Evolutionary conservation across 2,113 vertebrate genomes (phyloP).

Genomic region (Brienomyrus longianalis): DNA sequence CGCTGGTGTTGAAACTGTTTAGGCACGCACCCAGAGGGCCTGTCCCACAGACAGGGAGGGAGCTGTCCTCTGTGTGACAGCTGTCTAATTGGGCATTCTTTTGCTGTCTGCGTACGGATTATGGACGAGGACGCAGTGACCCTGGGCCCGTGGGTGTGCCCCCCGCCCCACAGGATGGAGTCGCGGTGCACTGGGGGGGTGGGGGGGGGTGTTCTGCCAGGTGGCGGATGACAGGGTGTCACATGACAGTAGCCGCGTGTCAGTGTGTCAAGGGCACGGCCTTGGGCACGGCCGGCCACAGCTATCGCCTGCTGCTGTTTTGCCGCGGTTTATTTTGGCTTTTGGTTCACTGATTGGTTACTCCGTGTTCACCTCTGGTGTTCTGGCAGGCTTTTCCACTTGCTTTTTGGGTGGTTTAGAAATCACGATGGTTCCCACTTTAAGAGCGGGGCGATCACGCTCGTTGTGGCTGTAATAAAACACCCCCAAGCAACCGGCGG

Average conservation of each 20-base stretch:
- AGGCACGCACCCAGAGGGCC: conserved; percentile 69
- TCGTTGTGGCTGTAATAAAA: neutral
- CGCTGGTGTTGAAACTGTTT: conserved; percentile 74
- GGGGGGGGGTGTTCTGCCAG: conserved; percentile 59
- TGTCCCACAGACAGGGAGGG: conserved; percentile 37
- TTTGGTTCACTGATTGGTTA: conserved; percentile 23
- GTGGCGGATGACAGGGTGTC: conserved; percentile 86
- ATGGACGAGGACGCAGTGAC: conserved; percentile 98
- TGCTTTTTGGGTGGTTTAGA: neutral
- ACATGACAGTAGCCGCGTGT: conserved; percentile 79
- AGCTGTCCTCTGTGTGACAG: conserved; percentile 92
- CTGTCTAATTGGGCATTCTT: conserved; percentile 99
- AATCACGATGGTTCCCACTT: neutral
- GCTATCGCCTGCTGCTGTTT: conserved; percentile 45
- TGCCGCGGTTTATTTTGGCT: neutral
- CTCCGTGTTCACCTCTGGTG: neutral
- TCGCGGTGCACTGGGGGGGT: conserved; percentile 56
- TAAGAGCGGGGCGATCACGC: neutral
- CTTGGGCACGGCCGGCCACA: conserved; percentile 49
- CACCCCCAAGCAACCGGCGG: neutral
- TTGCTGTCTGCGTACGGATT: conserved; percentile 83
- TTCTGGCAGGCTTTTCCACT: neutral
- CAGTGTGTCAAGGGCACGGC: conserved; percentile 85
- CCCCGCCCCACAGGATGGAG: conserved; percentile 78
- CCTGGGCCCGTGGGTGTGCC: conserved; percentile 74